A percentile compares a stretch with the other conserved stretches of the same genome.
phyloP scores from a whole-genome alignment of 2,888 invertebrate genomes.

The Eupithecia vulgata region DNA sequence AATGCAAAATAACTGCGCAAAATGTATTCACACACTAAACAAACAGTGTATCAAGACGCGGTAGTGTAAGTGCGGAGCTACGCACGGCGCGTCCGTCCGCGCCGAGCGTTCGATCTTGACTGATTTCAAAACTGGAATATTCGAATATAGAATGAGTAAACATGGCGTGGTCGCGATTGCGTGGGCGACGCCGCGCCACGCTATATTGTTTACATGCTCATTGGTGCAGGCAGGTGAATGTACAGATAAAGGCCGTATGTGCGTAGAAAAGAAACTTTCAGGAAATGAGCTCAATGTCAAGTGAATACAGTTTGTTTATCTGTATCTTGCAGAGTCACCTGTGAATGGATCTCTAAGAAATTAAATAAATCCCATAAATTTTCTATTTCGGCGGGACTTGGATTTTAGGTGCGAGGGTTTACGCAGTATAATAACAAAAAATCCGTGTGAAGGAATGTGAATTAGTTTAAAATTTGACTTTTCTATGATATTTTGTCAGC shows the following conservation, averaged over 20 bases:
- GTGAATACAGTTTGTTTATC: not conserved
- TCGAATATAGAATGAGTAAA: slow-evolving; percentile 57
- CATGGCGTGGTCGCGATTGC: slow-evolving; percentile 48
- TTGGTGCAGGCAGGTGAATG: slow-evolving; percentile 32
- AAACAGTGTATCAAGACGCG: slow-evolving; percentile 26
- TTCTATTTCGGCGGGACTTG: too few species aligned
- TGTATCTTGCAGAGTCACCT: not conserved
- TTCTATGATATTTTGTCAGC: too few species aligned
- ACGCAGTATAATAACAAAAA: too few species aligned
- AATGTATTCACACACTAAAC: slow-evolving; percentile 33
- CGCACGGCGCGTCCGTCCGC: slow-evolving; percentile 55
- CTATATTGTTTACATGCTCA: slow-evolving; percentile 37
- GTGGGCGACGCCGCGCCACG: slow-evolving; percentile 42
- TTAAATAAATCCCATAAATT: too few species aligned
- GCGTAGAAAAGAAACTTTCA: not conserved
- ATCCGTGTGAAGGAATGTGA: too few species aligned
- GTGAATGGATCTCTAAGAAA: too few species aligned
- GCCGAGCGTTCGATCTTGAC: slow-evolving; percentile 58
- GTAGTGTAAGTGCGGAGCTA: slow-evolving; percentile 29
- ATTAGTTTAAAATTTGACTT: too few species aligned
- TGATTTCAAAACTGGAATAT: slow-evolving; percentile 42
- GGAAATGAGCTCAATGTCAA: slow-evolving; percentile 6
- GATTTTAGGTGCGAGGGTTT: too few species aligned
- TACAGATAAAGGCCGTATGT: slow-evolving; percentile 10
- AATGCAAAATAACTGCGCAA: slow-evolving; percentile 41